Evolutionary conservation across 2,113 vertebrate species (phyloP).

Genomic region (Bubalus kerabau): DNA sequence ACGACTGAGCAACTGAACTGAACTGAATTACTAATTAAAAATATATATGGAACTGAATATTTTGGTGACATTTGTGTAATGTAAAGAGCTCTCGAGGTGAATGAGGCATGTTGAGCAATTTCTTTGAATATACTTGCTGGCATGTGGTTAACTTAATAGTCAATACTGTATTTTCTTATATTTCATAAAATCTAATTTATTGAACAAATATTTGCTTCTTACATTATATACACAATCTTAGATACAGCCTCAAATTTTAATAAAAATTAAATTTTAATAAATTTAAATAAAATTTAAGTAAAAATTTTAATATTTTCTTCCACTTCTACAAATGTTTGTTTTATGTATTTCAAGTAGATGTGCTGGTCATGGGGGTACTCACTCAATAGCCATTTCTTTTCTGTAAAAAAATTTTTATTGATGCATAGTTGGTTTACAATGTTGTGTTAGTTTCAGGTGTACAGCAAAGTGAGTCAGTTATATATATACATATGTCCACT

Average conservation of each 20-base stretch:
- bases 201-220: background rate
- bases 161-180: background rate
- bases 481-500: background rate
- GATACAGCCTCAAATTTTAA: background rate
- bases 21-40: background rate
- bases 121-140: background rate
- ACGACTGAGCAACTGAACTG: too few species aligned
- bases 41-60: background rate
- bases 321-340: background rate
- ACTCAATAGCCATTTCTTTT: background rate
- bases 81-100: background rate
- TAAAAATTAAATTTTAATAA: too few species aligned
- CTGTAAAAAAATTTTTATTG: background rate
- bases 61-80: background rate
- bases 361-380: background rate
- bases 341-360: background rate
- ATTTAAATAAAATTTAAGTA: too few species aligned
- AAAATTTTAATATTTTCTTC: background rate
- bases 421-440: background rate
- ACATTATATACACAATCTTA: background rate
- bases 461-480: background rate
- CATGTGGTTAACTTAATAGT: background rate
- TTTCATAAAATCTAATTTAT: background rate
- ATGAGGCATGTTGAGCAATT: background rate
- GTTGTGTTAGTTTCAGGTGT: background rate